phyloP scores from a whole-genome alignment of 2,797 vertebrate genomes.

The Mastacembelus armatus region DNA sequence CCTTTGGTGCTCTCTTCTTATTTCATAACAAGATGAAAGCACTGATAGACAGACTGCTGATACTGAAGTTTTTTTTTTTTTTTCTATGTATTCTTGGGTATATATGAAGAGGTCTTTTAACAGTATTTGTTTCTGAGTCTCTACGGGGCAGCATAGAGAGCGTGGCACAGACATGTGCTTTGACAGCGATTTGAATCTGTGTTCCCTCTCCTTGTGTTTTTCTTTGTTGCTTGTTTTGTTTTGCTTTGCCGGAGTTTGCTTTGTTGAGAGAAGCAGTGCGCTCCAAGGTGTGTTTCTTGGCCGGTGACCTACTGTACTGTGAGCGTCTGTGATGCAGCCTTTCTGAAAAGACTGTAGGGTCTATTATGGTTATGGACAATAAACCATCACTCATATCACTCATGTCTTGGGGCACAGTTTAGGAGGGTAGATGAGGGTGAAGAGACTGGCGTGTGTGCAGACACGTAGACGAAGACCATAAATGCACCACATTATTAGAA shows the following conservation, averaged over 20 bases:
- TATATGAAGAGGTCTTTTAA: slow-evolving; percentile 21
- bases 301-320: slow-evolving; percentile 70
- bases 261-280: slow-evolving; percentile 54
- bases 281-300: slow-evolving; percentile 83
- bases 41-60: slow-evolving; percentile 69
- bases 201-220: slow-evolving; percentile 57
- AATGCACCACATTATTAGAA: slow-evolving; percentile 17
- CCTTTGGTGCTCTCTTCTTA: slow-evolving; percentile 72
- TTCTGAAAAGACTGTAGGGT: slow-evolving; percentile 44
- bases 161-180: slow-evolving; percentile 56
- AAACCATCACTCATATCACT: slow-evolving; percentile 86
- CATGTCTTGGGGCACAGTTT: slow-evolving; percentile 77
- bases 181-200: slow-evolving; percentile 69
- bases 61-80: slow-evolving; percentile 55
- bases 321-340: slow-evolving; percentile 74
- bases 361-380: slow-evolving; percentile 82
- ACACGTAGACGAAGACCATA: slow-evolving; percentile 15
- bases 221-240: slow-evolving; percentile 46
- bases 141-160: slow-evolving; percentile 2
- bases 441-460: background rate
- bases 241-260: slow-evolving; percentile 76
- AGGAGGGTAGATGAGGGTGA: slow-evolving; percentile 44
- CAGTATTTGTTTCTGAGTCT: slow-evolving; percentile 32
- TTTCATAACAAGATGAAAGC: slow-evolving; percentile 78
- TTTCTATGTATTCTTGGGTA: slow-evolving; percentile 39